Conservation (phyloP, 2,888 invertebrate species). For the Sphinx pinastri region DNA sequence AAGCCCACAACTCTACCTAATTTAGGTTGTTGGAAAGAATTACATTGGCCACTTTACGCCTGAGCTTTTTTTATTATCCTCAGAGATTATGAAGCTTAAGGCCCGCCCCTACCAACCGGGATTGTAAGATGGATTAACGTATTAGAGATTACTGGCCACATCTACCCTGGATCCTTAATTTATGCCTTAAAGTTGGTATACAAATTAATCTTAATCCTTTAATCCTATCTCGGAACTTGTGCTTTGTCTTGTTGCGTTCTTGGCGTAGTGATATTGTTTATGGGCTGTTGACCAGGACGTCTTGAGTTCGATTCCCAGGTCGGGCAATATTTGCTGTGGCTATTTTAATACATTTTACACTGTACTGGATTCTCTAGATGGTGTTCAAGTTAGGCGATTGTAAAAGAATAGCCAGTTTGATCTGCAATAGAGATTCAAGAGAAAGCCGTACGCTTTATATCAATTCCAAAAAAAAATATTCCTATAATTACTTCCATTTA, state of each 20-base stretch:
- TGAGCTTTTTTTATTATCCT: background rate
- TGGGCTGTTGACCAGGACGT: no score
- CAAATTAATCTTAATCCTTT: conserved; percentile 16
- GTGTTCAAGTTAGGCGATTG: no score
- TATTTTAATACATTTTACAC: no score
- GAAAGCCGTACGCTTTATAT: no score
- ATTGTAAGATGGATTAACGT: background rate
- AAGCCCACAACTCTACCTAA: background rate
- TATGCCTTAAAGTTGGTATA: conserved; percentile 4
- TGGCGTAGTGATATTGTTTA: background rate
- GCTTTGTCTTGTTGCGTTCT: background rate
- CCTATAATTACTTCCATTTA: no score
- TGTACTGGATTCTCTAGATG: no score
- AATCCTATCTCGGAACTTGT: background rate
- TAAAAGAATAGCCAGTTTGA: no score
- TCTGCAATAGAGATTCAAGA: no score
- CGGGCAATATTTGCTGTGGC: no score
- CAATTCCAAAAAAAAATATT: no score
- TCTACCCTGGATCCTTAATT: background rate
- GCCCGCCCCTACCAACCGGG: background rate
- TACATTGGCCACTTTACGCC: background rate
- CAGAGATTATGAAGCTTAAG: background rate
- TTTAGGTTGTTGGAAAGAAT: background rate
- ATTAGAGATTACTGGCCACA: conserved; percentile 2
- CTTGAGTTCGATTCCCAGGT: no score